Base-by-base conservation (phyloP, 2,113 vertebrate genomes). In the Dendrocopos noguchii region DNA sequence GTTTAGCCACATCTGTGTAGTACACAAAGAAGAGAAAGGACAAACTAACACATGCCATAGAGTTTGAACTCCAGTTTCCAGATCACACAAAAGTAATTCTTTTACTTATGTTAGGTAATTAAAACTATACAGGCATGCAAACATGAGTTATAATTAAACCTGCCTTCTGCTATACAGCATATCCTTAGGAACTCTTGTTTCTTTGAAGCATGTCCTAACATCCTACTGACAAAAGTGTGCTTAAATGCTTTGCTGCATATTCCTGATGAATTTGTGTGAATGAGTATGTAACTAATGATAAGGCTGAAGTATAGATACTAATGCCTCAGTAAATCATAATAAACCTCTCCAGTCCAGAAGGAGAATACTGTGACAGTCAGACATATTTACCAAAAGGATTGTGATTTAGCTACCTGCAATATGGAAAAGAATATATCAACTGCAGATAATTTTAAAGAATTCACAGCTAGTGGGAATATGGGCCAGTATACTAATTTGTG, bases 71-170 rank as follows among this genome's bases (percentile, higher is more conserved):
- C 33, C 25, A 42, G 27, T 67, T 80, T 80, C n/a, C 5, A 57
- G 14, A 71, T 88, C 74, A 75, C 20, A 24, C 18, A 72, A 31
- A 67, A 60, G 47, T 59, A 88, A 84, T 81, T 74, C 2, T 73
- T 90, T 77, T 18, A 59, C 15, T 65, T 46, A 70, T 74, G 47
- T 53, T 78, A 53, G 47, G 28, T 42, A 81, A 67, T 71, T 71
- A 71, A 92, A 74, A 33, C 44, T 84, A 39, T 87, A 50, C 29
- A 87, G 61, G 50, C 56, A 31, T 76, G 50, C 84, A 53, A 88
- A 64, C n/a, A 87, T 31, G 84, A 60, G 33, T 61, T 90, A 53
- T 34, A 88, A 79, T 84, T 88, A 84, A 88, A 91, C 34, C 25
- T 60, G 24, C 7, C n/a, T 70, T 94, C 93, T 77, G 6, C 34